These are phyloP conservation scores for Schizaphis graminum DNA, from an alignment of 2,888 invertebrate genomes.

Conservation along the genomic window DNA sequence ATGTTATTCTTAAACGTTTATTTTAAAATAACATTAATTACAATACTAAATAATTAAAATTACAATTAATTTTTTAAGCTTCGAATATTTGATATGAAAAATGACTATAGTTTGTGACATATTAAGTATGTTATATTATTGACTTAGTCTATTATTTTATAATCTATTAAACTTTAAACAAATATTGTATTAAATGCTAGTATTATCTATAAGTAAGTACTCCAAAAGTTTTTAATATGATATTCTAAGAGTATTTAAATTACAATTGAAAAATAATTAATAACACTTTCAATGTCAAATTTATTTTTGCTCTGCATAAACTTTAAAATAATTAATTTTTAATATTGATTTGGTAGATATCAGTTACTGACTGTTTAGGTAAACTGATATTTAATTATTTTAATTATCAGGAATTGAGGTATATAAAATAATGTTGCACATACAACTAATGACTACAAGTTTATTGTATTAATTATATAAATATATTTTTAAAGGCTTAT, in stretches of 20 bases:
- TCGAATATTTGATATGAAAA: not conserved
- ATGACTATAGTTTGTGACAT: not conserved
- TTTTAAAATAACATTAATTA: not conserved
- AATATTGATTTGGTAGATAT: not conserved
- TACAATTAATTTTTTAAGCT: not conserved
- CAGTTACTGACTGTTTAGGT: not conserved
- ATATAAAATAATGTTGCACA: not conserved
- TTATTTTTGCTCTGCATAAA: not conserved
- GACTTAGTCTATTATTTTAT: not conserved
- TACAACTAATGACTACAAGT: not conserved
- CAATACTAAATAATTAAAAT: not conserved
- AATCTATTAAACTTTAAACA: not conserved
- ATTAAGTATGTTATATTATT: not conserved
- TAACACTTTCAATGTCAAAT: not conserved
- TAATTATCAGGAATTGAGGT: not conserved
- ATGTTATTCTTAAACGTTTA: not conserved
- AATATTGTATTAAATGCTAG: not conserved
- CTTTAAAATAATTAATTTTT: not conserved
- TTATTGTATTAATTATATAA: not conserved
- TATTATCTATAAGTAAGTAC: not conserved
- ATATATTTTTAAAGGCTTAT: not conserved
- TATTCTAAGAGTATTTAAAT: not conserved
- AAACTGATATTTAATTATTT: not conserved
- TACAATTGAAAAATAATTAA: not conserved
- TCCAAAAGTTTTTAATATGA: not conserved